Base-by-base conservation (phyloP, 2,113 vertebrate species). In the Nothocercus julius region DNA sequence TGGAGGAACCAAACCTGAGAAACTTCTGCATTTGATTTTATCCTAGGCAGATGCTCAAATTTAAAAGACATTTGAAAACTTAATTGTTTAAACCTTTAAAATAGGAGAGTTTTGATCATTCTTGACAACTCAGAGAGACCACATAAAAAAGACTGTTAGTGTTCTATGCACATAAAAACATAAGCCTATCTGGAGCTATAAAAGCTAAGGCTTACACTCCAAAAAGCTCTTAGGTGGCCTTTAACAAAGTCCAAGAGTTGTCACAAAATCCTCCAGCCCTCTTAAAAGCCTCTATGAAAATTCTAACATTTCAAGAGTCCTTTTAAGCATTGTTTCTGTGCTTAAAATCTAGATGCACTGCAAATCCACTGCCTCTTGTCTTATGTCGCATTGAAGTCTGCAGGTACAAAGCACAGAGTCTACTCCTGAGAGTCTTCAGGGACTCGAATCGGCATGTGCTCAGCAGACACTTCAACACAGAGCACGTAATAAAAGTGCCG, bases 41-140 rank as follows among this genome's bases (percentile, higher is more conserved):
- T 24, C 44, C 22, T 34, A 94, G 68, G 38, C 17, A 81, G 40
- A 47, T 0, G 0, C n/a, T 70, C 24, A 81, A n/a, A 66, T 87
- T 47, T 58, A 68, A 85, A 82, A 61, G 7, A 81, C 19, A 82
- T 77, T 34, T 81, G 14, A 24, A 87, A 61, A n/a, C 16, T 61
- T 69, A 67, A 72, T 4, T 63, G 8, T 18, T 77, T 84, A 63
- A 56, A 24, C 78, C n/a, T 69, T 89, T 30, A 78, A 94, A 96
- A 73, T 1, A 72, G 22, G 2, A 72, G 73, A 62, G 25, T 72
- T 11, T 7, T 30, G 72, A 81, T 66, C 40, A 69, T 34, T 89
- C n/a, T 56, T 9, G 27, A 27, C 34, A 75, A 69, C 62, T 88
- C 76, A 84, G 34, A 10, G 5, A 81, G 42, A 81, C 36, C 1